Percentiles rank a stretch among this genome's conserved stretches.
Evolutionary conservation across 2,113 vertebrate species (phyloP).

Genomic region (Cheirogaleus medius): DNA sequence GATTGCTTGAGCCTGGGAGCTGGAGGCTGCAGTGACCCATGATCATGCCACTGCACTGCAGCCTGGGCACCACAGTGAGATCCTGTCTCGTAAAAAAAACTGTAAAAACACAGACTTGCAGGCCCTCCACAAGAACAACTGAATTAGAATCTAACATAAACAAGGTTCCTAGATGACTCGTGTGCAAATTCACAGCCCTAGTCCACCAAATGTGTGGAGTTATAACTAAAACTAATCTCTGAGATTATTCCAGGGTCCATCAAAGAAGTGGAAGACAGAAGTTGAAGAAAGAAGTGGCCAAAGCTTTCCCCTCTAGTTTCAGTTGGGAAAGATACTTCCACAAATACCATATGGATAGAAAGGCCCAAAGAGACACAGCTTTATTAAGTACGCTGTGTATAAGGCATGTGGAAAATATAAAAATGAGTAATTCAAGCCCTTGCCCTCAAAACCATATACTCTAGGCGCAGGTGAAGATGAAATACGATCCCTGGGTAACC

Average conservation of each 20-base stretch:
- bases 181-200: background rate
- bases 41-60: too few species aligned
- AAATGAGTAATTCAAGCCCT: background rate
- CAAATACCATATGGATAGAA: background rate
- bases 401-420: background rate
- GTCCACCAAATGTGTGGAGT: background rate
- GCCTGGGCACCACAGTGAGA: too few species aligned
- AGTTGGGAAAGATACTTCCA: background rate
- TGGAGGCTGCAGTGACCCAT: too few species aligned
- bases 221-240: background rate
- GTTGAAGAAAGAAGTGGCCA: background rate
- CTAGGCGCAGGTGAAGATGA: background rate
- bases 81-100: background rate
- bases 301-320: background rate
- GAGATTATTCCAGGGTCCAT: background rate
- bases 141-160: background rate
- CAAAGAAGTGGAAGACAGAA: background rate
- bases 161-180: background rate
- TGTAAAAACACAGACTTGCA: background rate
- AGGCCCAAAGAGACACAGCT: background rate
- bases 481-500: fast-evolving
- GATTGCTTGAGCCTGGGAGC: too few species aligned
- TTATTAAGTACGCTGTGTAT: background rate
- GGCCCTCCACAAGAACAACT: background rate
- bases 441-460: background rate